Conservation (phyloP, 2,888 invertebrate species). For the Cynaeus angustus region DNA sequence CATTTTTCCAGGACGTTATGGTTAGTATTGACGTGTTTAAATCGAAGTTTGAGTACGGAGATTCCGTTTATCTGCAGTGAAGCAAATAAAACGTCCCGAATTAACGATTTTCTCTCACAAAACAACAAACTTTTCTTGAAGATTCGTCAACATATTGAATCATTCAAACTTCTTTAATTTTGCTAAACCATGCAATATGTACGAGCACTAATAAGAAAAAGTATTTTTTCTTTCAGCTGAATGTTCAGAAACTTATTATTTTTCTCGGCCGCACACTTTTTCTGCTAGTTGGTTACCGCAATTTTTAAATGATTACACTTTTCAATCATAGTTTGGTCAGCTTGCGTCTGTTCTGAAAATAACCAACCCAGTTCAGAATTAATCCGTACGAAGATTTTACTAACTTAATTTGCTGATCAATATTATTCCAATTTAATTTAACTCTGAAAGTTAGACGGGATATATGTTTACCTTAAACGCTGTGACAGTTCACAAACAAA, state of each 20-base stretch:
- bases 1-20: slow-evolving; percentile 88
- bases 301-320: neutral
- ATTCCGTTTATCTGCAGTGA: too few species aligned
- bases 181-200: neutral
- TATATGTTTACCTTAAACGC: slow-evolving; percentile 14
- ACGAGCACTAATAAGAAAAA: neutral
- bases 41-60: too few species aligned
- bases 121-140: too few species aligned
- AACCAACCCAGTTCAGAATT: slow-evolving; percentile 30
- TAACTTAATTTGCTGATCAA: slow-evolving; percentile 19
- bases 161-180: slow-evolving; percentile 2
- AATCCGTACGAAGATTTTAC: slow-evolving; percentile 1
- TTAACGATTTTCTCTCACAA: too few species aligned
- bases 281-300: neutral
- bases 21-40: too few species aligned
- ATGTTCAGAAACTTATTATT: too few species aligned
- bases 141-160: too few species aligned
- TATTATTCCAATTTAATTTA: slow-evolving; percentile 19
- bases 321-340: slow-evolving; percentile 14
- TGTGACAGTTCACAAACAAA: slow-evolving; percentile 26
- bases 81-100: too few species aligned
- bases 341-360: slow-evolving; percentile 26
- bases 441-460: slow-evolving; percentile 11
- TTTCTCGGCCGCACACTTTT: too few species aligned
- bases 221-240: neutral